Evolutionary conservation across 2,113 vertebrate species (phyloP).

Genomic region (Chionis minor): DNA sequence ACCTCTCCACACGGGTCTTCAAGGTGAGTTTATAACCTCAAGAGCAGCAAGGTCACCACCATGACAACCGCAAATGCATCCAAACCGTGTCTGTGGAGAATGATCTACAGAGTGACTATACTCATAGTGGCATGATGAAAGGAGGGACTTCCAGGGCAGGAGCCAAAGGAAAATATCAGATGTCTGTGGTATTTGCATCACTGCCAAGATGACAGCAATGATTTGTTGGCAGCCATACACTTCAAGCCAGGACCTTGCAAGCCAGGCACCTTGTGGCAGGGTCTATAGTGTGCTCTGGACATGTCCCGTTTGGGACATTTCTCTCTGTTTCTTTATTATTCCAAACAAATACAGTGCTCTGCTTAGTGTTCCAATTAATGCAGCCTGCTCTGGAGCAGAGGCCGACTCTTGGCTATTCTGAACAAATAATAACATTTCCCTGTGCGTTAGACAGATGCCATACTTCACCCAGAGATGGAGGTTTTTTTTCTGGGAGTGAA

Average conservation of each 20-base stretch:
- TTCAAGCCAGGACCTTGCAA: not conserved
- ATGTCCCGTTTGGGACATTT: not conserved
- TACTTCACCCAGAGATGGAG: not conserved
- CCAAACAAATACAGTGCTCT: not conserved
- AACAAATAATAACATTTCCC: not conserved
- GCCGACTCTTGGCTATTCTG: not conserved
- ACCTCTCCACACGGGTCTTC: not conserved
- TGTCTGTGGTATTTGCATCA: not conserved
- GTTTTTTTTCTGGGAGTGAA: not conserved
- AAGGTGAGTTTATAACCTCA: not conserved
- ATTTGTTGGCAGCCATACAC: not conserved
- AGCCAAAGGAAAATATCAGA: constrained; percentile 7
- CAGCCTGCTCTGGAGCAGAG: not conserved
- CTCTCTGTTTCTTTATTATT: not conserved
- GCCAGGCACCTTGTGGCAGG: not conserved
- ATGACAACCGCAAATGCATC: not conserved
- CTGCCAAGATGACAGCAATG: constrained; percentile 9
- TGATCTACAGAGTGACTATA: not conserved
- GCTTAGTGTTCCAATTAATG: not conserved
- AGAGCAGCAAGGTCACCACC: not conserved
- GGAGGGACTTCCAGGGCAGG: not conserved
- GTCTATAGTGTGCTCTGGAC: not conserved
- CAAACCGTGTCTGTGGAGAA: not conserved
- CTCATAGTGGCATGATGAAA: not conserved
- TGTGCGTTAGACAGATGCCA: not conserved